Base-by-base conservation (phyloP, 2,888 invertebrate genomes). In the Aspidiotus destructor region DNA sequence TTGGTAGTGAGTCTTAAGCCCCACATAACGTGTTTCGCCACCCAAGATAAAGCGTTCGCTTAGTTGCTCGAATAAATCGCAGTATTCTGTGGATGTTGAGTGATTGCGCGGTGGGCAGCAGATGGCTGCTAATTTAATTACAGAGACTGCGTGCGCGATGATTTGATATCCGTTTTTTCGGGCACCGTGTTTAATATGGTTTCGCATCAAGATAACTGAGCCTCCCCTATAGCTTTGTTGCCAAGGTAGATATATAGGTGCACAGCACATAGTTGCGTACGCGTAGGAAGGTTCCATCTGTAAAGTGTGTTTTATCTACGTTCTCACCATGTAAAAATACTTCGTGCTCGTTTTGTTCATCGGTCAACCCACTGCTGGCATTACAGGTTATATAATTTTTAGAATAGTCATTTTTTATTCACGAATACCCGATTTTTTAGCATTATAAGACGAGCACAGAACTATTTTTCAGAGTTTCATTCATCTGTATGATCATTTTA, bases 241-340 rank as follows among this genome's bases (percentile, higher is more conserved):
- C 48, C 6, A 48, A 6, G 48, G 48, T 48, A 6, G 48, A 6
- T 48, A 6, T 48, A 48, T 6, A 48, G n/a, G 2, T 48, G 48
- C 6, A 48, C 6, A 6, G 3, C n/a, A 48, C n/a, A 48, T 13
- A 48, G 48, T n/a, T 48, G 2, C 6, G 48, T n/a, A 48, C 6
- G n/a, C 48, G 48, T 48, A 48, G 48, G 6, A 2, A 48, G 11
- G 11, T 48, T 48, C 48, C 3, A 48, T 48, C 48, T 48, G 48
- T 48, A 48, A 48, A 48, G 48, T 48, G 48, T n/a, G 48, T 48
- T 48, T 48, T 48, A 48, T 48, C n/a, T 48, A 48, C 48, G 6
- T 48, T 48, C 48, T 48, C 48, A 6, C 13, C 48, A 44, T 44
- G 48, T 13, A 44, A 44, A 3, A 48, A 48, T 48, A 48, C 48